Percentiles rank a stretch among this genome's conserved stretches.
phyloP scores from a whole-genome alignment of 2,797 vertebrate genomes.

The Petrocephalus sullivani region DNA sequence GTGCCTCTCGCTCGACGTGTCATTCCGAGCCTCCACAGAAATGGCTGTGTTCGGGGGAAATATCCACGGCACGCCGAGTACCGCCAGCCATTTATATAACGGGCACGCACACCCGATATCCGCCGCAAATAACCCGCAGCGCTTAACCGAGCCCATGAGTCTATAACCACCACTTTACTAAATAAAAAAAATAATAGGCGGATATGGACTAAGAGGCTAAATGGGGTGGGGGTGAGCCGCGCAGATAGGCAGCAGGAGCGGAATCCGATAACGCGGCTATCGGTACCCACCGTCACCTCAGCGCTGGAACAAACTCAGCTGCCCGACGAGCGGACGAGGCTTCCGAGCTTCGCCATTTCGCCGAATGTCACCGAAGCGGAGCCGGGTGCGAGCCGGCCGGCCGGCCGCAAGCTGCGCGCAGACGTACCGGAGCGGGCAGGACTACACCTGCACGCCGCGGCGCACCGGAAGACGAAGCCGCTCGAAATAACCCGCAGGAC shows the following conservation, averaged over 20 bases:
- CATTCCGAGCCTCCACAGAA: slow-evolving; percentile 11
- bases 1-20: slow-evolving; percentile 5
- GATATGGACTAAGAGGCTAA: background rate
- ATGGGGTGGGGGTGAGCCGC: background rate
- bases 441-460: background rate
- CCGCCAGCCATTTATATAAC: background rate
- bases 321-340: background rate
- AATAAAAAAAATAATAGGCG: background rate
- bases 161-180: background rate
- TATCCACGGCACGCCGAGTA: background rate
- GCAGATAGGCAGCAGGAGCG: background rate
- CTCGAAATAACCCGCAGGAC: background rate
- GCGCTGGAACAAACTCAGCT: background rate
- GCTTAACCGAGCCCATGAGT: background rate
- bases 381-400: background rate
- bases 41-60: background rate
- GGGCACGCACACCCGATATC: background rate
- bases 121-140: background rate
- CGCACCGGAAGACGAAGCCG: background rate
- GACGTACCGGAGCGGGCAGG: background rate
- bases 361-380: background rate
- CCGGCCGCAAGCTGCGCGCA: background rate
- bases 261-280: background rate
- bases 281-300: background rate
- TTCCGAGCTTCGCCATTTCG: background rate